Conservation (phyloP, 2,113 vertebrate species). For the Panurus biarmicus region DNA sequence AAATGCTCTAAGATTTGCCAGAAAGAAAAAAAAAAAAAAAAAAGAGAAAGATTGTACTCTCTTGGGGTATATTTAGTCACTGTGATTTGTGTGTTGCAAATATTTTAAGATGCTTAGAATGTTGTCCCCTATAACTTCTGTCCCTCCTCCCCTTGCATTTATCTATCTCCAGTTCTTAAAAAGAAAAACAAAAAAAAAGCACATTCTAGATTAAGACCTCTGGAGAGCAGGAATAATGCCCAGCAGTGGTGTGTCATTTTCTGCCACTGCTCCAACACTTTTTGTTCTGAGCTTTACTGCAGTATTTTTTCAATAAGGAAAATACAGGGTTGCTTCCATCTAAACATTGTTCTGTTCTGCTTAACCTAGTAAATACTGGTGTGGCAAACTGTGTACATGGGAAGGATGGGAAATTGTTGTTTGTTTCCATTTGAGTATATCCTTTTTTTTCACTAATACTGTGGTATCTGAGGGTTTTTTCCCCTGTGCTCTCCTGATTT, state of each 20-base stretch:
- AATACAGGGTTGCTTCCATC: not conserved
- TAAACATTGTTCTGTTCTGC: not conserved
- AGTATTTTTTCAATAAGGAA: not conserved
- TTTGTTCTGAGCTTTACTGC: not conserved
- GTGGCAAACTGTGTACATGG: not conserved
- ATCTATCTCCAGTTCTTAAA: not conserved
- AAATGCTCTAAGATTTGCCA: not conserved
- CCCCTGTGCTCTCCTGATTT: not conserved
- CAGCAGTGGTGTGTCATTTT: not conserved
- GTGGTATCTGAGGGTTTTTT: not conserved
- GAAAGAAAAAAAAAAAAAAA: not conserved
- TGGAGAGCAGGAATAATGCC: not conserved
- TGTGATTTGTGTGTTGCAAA: not conserved
- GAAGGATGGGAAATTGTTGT: not conserved
- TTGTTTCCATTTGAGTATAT: not conserved
- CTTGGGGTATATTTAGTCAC: not conserved
- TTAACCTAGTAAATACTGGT: not conserved
- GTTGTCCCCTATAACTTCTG: not conserved
- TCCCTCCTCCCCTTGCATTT: not conserved
- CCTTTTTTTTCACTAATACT: not conserved
- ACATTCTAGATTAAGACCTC: not conserved
- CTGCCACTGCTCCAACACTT: not conserved
- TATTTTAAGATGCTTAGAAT: not conserved
- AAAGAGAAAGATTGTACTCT: not conserved
- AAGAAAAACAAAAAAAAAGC: not conserved